phyloP scores from a whole-genome alignment of 2,888 invertebrate genomes.

The Oligia strigilis region DNA sequence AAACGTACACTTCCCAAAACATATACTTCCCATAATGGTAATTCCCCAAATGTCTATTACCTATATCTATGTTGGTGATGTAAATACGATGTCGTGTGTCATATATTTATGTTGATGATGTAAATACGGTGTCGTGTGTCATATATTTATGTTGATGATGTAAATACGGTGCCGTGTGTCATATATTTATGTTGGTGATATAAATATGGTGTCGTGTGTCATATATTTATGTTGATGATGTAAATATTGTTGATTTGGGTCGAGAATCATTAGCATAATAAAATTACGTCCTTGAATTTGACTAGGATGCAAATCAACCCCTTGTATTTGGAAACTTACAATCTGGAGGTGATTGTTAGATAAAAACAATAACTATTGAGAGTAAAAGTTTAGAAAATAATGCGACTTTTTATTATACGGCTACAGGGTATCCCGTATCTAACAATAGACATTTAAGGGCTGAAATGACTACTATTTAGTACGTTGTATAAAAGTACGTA shows the following conservation, averaged over 20 bases:
- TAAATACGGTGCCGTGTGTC: too few species aligned
- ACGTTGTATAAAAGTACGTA: neutral
- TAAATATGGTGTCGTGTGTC: too few species aligned
- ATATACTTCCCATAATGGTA: too few species aligned
- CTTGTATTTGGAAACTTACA: conserved; percentile 4
- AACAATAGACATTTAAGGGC: neutral
- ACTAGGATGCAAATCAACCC: too few species aligned
- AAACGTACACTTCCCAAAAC: too few species aligned
- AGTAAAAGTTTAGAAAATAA: conserved; percentile 15
- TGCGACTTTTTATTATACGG: neutral
- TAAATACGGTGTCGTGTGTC: neutral
- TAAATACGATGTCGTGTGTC: neutral
- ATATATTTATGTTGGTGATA: too few species aligned
- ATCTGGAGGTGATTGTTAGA: neutral
- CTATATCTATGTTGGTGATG: neutral
- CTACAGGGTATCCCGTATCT: neutral
- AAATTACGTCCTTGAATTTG: too few species aligned
- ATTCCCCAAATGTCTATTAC: too few species aligned
- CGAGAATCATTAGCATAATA: too few species aligned
- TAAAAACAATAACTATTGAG: neutral
- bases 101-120: neutral
- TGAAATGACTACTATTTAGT: neutral
- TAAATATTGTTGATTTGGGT: too few species aligned
- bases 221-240: too few species aligned
- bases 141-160: too few species aligned